phyloP scores from a whole-genome alignment of 2,888 invertebrate species.

The Junonia oenone region DNA sequence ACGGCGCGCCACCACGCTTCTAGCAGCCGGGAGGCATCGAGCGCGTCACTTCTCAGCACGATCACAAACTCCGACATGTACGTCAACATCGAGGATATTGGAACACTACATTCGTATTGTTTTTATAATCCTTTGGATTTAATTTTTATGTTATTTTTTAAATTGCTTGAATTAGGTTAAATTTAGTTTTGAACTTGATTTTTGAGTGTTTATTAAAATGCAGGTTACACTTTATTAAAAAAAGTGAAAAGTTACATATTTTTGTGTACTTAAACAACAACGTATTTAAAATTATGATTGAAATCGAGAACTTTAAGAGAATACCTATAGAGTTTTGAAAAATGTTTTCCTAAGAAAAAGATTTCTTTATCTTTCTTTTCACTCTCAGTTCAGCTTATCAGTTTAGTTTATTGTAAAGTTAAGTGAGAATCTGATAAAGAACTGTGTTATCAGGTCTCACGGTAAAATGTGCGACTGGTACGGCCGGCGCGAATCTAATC shows the following conservation, averaged over 20 bases:
- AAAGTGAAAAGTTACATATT: no score
- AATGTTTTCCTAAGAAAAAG: neutral
- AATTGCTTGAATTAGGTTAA: neutral
- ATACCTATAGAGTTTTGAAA: neutral
- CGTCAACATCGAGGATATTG: slow-evolving; percentile 37
- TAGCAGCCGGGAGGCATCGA: slow-evolving; percentile 64
- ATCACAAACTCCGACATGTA: slow-evolving; percentile 50
- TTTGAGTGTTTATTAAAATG: no score
- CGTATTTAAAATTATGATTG: no score
- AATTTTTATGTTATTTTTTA: neutral
- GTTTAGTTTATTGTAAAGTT: slow-evolving; percentile 11
- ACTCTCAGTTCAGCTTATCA: slow-evolving; percentile 18
- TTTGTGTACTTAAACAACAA: no score
- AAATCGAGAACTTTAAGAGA: no score
- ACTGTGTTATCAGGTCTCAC: slow-evolving; percentile 43
- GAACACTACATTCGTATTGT: neutral
- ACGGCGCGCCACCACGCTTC: slow-evolving; percentile 77
- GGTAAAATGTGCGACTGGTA: slow-evolving; percentile 28
- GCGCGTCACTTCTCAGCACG: slow-evolving; percentile 61
- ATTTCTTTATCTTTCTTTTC: neutral
- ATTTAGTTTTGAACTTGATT: neutral
- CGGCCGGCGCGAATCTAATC: slow-evolving; percentile 16
- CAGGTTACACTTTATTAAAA: no score
- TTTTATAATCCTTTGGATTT: neutral
- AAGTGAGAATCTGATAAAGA: slow-evolving; percentile 40